Evolutionary conservation across 2,888 invertebrate species (phyloP), one percentile per base, ranked within the genome.

Genomic region (Dichetophora obliterata): DNA sequence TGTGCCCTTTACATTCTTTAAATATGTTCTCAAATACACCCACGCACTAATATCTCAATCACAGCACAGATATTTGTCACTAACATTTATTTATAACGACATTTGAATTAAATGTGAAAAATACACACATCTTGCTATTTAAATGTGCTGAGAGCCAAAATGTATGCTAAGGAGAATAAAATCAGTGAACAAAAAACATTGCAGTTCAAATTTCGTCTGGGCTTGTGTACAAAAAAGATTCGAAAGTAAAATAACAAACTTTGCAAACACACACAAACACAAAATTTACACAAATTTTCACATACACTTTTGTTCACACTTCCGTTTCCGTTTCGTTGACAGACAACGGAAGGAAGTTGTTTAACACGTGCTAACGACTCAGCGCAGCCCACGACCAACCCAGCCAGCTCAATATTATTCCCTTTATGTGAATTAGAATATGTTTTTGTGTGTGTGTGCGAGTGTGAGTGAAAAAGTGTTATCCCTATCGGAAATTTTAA

Each of bases 311-410:
- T 14, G 50, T 66, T 65, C 75, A 80, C 76, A 79, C 77, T 78
- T 79, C 78, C 78, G 75, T 71, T 80, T 78, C 80, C 80, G 75
- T 50, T 76, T 59, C 78, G 74, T 78, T 77, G 77, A 75, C 77
- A 68, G 75, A 34, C 24, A 75, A 74, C 74, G 79, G 78, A 79
- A 80, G 79, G 80, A 80, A 78, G 77, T 80, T 75, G 75, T 78
- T 81, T 72, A 70, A 79, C 80, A 80, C 73, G 70, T 71, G 71
- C 73, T 57, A 73, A 72, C 78, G 63, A 73, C 50, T 27, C 16
- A 31, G 57, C 34, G 14, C 11, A 71, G 19, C 16, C 54, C 24
- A n/a, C 24, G 68, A 48, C 48, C 43, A 5, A 6, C 11, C 66
- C 37, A 43, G 43, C 43, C 43, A 43, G 43, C 43, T 43, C 14